A percentile compares a stretch with the other conserved stretches of the same genome.
Conservation (phyloP, 1,140 invertebrate genomes). For the Heliconius congener region DNA sequence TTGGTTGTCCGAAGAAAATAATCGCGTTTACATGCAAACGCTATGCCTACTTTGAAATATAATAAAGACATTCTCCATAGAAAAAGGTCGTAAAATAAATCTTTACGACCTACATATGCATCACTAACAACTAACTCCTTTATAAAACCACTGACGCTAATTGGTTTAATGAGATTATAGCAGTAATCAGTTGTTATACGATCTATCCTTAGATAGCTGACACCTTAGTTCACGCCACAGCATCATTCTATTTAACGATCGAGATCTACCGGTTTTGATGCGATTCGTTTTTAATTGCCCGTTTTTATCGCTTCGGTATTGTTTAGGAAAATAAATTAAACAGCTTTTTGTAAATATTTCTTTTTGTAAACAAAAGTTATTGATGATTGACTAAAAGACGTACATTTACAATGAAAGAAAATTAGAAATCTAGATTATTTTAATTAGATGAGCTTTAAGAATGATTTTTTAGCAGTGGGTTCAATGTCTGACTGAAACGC, state of each 20-base stretch:
- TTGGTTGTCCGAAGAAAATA: too few relatives aligned
- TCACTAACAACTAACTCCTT: slow-evolving; percentile 51
- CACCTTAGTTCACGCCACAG: slow-evolving; percentile 30
- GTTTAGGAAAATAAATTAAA: not conserved
- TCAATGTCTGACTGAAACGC: too few relatives aligned
- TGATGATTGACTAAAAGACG: not conserved
- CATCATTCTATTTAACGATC: slow-evolving; percentile 33
- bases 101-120: slow-evolving; percentile 62
- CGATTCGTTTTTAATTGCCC: slow-evolving; percentile 11
- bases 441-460: too few relatives aligned
- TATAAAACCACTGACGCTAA: slow-evolving; percentile 68
- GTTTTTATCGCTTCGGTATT: not conserved
- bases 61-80: slow-evolving; percentile 3
- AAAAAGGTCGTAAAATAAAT: slow-evolving; percentile 53
- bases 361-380: not conserved
- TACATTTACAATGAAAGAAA: not conserved
- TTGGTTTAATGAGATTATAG: slow-evolving; percentile 74
- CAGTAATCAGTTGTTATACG: slow-evolving; percentile 64
- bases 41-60: not conserved
- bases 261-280: slow-evolving; percentile 38
- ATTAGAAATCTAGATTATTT: not conserved
- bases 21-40: too few relatives aligned
- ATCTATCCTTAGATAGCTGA: slow-evolving; percentile 40
- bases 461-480: too few relatives aligned
- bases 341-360: not conserved